phyloP scores from a whole-genome alignment of 2,113 vertebrate genomes.

The Coracopsis vasa region DNA sequence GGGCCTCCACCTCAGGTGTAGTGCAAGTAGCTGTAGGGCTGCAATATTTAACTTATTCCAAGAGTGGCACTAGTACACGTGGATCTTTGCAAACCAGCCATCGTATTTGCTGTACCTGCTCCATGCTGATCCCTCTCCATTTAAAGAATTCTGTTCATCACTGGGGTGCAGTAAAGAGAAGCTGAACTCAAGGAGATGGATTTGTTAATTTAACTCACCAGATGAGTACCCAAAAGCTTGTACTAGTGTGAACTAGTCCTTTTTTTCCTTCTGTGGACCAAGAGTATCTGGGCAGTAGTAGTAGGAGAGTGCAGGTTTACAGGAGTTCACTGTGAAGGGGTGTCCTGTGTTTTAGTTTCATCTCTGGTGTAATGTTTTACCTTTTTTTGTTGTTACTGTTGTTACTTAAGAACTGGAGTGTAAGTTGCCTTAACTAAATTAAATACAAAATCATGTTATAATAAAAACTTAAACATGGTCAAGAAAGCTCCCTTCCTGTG shows the following conservation, averaged over 20 bases:
- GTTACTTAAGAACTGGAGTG: constrained; percentile 68
- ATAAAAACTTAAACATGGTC: constrained; percentile 1
- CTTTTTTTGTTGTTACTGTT: background rate
- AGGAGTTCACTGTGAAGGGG: constrained; percentile 66
- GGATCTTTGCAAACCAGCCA: constrained; percentile 29
- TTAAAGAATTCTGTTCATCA: background rate
- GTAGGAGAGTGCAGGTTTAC: constrained; percentile 36
- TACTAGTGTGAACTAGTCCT: background rate
- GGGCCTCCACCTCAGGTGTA: background rate
- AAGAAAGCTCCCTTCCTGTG: background rate
- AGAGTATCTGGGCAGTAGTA: background rate
- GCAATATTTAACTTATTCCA: constrained; percentile 74
- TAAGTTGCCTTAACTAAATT: constrained; percentile 77
- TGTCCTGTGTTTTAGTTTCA: constrained; percentile 60
- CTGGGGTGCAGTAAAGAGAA: constrained; percentile 1
- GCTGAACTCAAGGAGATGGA: background rate
- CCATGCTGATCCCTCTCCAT: constrained; percentile 6
- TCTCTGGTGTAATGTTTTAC: constrained; percentile 63
- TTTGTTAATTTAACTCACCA: background rate
- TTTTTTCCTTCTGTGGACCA: constrained; percentile 15
- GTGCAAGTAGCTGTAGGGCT: constrained; percentile 54
- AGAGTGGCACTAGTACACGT: background rate
- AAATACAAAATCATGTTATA: constrained; percentile 54
- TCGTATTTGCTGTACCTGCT: background rate
- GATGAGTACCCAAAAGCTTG: background rate